These are phyloP conservation scores for Copidosoma floridanum DNA, from an alignment of 1,140 invertebrate genomes.

Conservation along the genomic window DNA sequence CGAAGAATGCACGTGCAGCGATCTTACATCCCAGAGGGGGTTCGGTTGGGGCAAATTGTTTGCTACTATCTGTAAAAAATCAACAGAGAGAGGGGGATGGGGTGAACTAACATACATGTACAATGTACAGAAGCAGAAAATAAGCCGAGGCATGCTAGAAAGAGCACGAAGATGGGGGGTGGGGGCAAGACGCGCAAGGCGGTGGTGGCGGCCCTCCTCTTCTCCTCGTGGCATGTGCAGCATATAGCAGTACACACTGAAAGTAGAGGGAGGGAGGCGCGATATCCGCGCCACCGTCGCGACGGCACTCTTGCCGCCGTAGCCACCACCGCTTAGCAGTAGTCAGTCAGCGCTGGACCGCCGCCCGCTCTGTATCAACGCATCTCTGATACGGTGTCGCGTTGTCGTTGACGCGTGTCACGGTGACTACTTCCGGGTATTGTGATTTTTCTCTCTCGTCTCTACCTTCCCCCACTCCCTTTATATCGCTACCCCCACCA, in stretches of 20 bases:
- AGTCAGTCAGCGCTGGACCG: slow-evolving; percentile 59
- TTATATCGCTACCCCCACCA: background rate
- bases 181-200: slow-evolving; percentile 10
- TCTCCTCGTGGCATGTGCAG: background rate
- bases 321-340: slow-evolving; percentile 42
- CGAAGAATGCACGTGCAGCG: no score
- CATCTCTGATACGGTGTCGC: background rate
- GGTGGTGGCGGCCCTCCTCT: background rate
- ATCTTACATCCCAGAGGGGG: no score
- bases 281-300: background rate
- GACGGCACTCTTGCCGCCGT: slow-evolving; percentile 1
- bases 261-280: background rate
- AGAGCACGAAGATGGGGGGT: background rate
- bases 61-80: no score
- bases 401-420: background rate
- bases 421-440: no score
- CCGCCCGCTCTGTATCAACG: slow-evolving; percentile 47
- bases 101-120: no score
- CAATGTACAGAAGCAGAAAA: no score
- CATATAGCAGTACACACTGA: background rate
- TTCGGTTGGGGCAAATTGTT: no score
- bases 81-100: no score
- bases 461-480: background rate
- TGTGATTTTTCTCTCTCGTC: background rate
- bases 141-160: no score